Percentiles rank a stretch among this genome's conserved stretches.
Evolutionary conservation across 1,140 invertebrate genomes (phyloP).

Genomic region (Tetramorium simillimum): DNA sequence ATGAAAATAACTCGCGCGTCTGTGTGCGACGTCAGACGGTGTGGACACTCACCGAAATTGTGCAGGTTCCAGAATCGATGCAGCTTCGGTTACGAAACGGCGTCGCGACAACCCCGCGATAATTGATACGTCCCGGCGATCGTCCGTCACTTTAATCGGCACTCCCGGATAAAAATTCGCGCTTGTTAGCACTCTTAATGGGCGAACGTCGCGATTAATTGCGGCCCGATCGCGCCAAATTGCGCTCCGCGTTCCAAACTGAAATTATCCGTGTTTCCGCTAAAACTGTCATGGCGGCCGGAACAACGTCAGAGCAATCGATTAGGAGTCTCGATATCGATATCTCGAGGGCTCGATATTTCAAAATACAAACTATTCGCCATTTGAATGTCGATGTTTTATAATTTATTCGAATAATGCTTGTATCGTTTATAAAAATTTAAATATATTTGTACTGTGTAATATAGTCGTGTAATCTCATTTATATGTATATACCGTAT

Average conservation of each 20-base stretch:
- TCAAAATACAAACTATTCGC: not conserved
- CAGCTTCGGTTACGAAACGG: not conserved
- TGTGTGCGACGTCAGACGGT: not conserved
- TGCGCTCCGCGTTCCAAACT: not conserved
- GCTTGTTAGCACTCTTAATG: constrained; percentile 8
- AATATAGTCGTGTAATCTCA: not conserved
- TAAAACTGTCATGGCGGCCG: not conserved
- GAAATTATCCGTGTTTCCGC: not conserved
- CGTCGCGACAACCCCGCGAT: not conserved
- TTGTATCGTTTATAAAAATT: not conserved
- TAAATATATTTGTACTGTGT: not conserved
- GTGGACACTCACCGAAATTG: not conserved
- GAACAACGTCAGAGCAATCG: not conserved
- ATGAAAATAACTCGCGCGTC: not conserved
- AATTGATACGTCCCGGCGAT: constrained; percentile 6
- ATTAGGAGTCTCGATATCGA: not conserved
- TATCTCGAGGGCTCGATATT: too few relatives aligned
- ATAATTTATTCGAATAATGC: not conserved
- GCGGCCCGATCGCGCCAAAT: not conserved
- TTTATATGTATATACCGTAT: not conserved
- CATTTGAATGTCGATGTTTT: not conserved
- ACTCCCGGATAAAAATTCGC: not conserved
- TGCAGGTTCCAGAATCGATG: not conserved
- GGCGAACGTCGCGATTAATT: constrained; percentile 15
- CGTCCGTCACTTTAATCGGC: constrained; percentile 2